Base-by-base conservation (phyloP, 2,888 invertebrate species). In the Aleiodes leptofemur region DNA sequence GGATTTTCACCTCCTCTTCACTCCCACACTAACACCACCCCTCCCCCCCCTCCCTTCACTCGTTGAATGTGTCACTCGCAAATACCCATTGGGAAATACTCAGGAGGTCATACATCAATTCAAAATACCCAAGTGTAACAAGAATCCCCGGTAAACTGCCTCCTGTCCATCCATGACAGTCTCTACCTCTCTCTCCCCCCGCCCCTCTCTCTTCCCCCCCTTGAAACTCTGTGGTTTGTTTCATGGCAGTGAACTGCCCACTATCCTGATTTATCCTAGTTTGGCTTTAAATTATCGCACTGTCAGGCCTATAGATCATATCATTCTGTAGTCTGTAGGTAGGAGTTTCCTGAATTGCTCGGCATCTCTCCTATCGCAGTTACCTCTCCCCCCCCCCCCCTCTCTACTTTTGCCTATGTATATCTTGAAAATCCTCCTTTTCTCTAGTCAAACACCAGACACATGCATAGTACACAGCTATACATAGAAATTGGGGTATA, bases 291-390 rank as follows among this genome's bases (percentile, higher is more conserved):
- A 87, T 88, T 86, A 86, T 86, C 84, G 80, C 83, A 78, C 78
- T 80, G 80, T 81, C 79, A 81, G 79, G 82, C 81, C 84, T 82
- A 83, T 87, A 87, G 86, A 89, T 88, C 88, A 87, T 88, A 88
- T 87, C 87, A 84, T 84, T 86, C 81, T 50, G 51, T 1, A 23
- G 23, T 8, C 43, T 43, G 43, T 43, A 43, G 43, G 43, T 43
- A 11, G 43, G 43, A 81, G 84, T 84, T 88, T 88, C 87, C 88
- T 86, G 87, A 84, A 82, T 82, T 79, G 79, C 79, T 81, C 77
- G 80, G 78, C 81, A 76, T 78, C 79, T 77, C 79, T 77, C 77
- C 71, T n/a, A 64, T 64, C 38, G 66, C 50, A 14, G 23, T 16
- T 23, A 13, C 34, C 6, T 31, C 5, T 3, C 31, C 31, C 5